Base-by-base conservation (phyloP, 2,113 vertebrate genomes). In the Toxostoma redivivum region DNA sequence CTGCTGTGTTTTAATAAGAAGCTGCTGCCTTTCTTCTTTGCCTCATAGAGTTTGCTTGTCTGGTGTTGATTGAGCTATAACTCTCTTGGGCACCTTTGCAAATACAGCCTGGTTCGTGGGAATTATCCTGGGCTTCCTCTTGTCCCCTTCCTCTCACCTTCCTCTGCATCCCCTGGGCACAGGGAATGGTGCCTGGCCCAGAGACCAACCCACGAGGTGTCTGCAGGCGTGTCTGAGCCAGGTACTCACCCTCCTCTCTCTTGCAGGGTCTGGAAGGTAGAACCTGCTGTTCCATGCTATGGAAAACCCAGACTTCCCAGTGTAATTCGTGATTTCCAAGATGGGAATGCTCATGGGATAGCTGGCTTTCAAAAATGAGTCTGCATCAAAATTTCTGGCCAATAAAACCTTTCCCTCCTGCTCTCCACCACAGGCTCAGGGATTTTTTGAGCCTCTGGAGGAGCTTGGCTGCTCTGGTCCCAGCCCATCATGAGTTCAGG, bases 21-120 rank as follows among this genome's bases (percentile, higher is more conserved):
- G 88, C 80, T 84, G 65, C 89, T 96, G 18, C 88, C 60, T 93
- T 90, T 95, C 72, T 94, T 94, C 82, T 88, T n/a, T 90, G 61
- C 85, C 90, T 94, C 28, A 2, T 40, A 24, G 92, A 96, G 64
- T 51, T 15, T 44, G 88, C 56, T 78, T 25, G 15, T 86, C 92
- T 92, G 1, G 0, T 94, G 82, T 78, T 88, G 93, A 65, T 74
- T 74, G 93, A 97, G 92, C 86, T 0, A 1, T 44, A 83, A 73
- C 48, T 97, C 88, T 92, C 95, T 21, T 2, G 48, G 95, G 95
- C 88, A 56, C 86, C 72, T 95, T 50, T 38, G 72, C 93, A 96
- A 95, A 95, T 5, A 88, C 67, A 38, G 58, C 8, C 82, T 56
- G 15, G 8, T 88, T 44, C 1, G 0, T 3, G 48, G 88, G 94